phyloP scores from a whole-genome alignment of 2,797 vertebrate genomes.

The Trachurus trachurus region DNA sequence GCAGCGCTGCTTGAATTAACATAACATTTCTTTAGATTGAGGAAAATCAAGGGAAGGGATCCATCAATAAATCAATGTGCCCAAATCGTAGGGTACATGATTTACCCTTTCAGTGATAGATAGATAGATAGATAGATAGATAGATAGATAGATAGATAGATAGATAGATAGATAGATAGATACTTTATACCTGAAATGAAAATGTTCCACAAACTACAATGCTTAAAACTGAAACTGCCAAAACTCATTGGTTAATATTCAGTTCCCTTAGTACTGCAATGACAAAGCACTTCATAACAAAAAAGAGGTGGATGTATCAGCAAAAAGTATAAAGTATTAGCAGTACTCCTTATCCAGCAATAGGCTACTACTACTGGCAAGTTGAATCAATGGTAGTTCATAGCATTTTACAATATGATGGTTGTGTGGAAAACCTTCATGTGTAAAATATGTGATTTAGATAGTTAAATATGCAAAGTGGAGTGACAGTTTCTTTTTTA shows the following conservation, averaged over 20 bases:
- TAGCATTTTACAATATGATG: neutral
- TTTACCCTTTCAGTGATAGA: neutral
- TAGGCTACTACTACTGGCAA: no score
- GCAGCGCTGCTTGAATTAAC: conserved; percentile 17
- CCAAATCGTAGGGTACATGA: neutral
- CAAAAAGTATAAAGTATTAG: neutral
- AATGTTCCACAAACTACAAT: no score
- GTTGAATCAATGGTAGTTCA: neutral
- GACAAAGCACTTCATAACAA: neutral
- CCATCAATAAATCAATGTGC: neutral
- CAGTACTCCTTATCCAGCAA: neutral
- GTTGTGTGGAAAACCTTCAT: neutral
- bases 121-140: no score
- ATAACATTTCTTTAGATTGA: neutral
- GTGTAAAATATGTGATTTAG: neutral
- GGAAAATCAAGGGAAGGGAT: neutral
- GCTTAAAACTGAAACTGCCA: neutral
- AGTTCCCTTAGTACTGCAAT: neutral
- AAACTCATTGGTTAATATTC: neutral
- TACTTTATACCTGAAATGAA: no score
- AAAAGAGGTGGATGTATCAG: neutral
- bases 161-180: no score
- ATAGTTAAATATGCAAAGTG: neutral
- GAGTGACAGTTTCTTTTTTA: neutral
- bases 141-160: no score